These are phyloP conservation scores for Temnothorax longispinosus DNA, from an alignment of 1,140 invertebrate species.

Conservation along the genomic window DNA sequence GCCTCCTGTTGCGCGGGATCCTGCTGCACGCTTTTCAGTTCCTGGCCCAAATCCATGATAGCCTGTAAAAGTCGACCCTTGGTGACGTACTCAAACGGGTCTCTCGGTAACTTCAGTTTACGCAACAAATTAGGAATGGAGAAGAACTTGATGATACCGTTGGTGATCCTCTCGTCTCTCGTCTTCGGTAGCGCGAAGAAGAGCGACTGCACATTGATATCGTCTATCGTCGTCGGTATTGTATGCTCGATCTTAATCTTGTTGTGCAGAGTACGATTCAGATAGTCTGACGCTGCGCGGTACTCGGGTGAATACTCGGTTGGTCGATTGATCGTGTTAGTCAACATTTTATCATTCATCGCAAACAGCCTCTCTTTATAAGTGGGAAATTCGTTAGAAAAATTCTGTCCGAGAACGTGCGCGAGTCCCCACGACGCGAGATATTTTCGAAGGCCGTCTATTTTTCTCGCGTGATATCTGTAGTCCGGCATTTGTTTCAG, in stretches of 20 bases:
- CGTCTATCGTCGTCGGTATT: constrained; percentile 19
- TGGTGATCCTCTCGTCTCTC: constrained; percentile 35
- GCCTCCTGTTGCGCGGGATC: constrained; percentile 52
- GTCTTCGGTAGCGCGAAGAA: constrained; percentile 45
- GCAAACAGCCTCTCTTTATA: not conserved
- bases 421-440: not conserved
- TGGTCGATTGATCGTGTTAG: not conserved
- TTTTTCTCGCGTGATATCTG: constrained; percentile 17
- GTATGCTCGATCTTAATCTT: not conserved
- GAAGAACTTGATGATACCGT: constrained; percentile 56
- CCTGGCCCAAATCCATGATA: constrained; percentile 38
- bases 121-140: constrained; percentile 39
- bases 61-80: constrained; percentile 36
- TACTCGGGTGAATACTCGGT: not conserved
- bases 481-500: constrained; percentile 45
- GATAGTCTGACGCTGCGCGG: not conserved
- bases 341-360: not conserved
- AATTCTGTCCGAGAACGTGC: constrained; percentile 8
- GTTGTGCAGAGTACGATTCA: constrained; percentile 23
- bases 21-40: constrained; percentile 36
- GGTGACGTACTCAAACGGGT: constrained; percentile 47
- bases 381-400: not conserved
- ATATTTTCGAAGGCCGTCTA: constrained; percentile 26
- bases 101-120: constrained; percentile 18
- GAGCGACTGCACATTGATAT: constrained; percentile 46